phyloP scores from a whole-genome alignment of 1,140 invertebrate species.

The Lepidurus couesii region DNA sequence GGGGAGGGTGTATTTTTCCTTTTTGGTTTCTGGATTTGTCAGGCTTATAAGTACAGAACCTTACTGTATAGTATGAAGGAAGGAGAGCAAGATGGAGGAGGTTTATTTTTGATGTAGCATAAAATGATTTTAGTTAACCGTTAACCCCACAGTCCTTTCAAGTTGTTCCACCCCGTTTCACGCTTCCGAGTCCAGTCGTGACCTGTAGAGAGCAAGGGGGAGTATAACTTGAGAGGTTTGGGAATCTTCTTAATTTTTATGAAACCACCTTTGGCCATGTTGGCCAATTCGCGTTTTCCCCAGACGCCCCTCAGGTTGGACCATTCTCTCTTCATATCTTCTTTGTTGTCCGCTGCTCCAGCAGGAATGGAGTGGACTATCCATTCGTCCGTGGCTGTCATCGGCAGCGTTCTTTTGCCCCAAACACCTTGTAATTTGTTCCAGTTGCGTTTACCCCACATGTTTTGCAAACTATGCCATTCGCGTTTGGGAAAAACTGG shows the following conservation, averaged over 20 bases:
- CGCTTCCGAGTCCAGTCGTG: slow-evolving; percentile 31
- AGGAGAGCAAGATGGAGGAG: neutral
- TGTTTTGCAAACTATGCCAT: slow-evolving; percentile 9
- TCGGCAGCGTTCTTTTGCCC: slow-evolving; percentile 26
- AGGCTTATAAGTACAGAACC: neutral
- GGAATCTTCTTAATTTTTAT: slow-evolving; percentile 3
- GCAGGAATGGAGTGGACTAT: neutral
- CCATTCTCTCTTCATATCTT: slow-evolving; percentile 16
- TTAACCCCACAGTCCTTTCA: slow-evolving; percentile 34
- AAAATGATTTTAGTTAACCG: neutral
- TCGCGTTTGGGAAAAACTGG: neutral
- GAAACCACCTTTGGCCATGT: slow-evolving; percentile 25
- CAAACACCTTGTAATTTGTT: slow-evolving; percentile 31
- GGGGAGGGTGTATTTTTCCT: neutral
- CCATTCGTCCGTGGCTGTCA: neutral
- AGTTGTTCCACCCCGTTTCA: slow-evolving; percentile 32
- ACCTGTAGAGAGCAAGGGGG: slow-evolving; percentile 24
- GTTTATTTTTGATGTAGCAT: neutral
- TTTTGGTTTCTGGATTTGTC: neutral
- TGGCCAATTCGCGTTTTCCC: slow-evolving; percentile 28
- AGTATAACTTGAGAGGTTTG: neutral
- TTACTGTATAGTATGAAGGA: neutral
- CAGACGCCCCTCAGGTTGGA: slow-evolving; percentile 20
- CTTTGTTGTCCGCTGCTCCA: neutral
- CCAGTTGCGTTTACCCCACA: slow-evolving; percentile 30